Percentiles rank a stretch among this genome's conserved stretches.
Evolutionary conservation across 2,113 vertebrate genomes (phyloP).

Genomic region (Chlorocebus sabaeus): DNA sequence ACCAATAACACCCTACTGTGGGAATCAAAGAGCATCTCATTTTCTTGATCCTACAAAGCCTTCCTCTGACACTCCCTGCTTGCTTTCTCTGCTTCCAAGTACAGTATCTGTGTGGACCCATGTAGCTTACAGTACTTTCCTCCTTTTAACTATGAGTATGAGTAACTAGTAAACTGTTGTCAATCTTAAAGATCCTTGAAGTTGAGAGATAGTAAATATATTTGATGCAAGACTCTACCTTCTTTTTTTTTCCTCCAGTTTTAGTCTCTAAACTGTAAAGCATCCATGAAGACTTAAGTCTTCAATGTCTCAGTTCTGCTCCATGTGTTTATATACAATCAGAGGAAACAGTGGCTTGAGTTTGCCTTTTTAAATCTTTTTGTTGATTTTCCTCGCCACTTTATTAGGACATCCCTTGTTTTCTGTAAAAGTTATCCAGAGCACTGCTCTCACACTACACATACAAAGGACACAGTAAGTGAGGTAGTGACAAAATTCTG

Average conservation of each 20-base stretch:
- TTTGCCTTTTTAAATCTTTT: background rate
- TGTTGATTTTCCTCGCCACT: background rate
- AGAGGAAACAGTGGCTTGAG: background rate
- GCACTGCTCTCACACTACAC: background rate
- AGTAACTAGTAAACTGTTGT: no score
- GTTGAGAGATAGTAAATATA: background rate
- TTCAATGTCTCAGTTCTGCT: background rate
- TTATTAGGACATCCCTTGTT: background rate
- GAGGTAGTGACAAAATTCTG: background rate
- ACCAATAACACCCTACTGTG: no score
- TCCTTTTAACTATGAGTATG: no score
- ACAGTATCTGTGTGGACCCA: no score
- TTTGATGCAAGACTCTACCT: background rate
- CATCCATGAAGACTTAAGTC: background rate
- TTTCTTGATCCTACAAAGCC: no score
- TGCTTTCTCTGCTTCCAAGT: no score
- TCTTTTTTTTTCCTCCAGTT: background rate
- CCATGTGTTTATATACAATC: background rate
- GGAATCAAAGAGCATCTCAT: no score
- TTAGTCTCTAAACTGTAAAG: background rate
- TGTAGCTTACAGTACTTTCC: no score
- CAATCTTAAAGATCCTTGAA: background rate
- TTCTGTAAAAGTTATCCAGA: background rate
- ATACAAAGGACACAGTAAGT: background rate
- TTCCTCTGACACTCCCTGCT: no score